A percentile compares a stretch with the other conserved stretches of the same genome.
These are phyloP conservation scores for Eubasilissa splendida DNA, from an alignment of 2,888 invertebrate genomes.

Conservation along the genomic window DNA sequence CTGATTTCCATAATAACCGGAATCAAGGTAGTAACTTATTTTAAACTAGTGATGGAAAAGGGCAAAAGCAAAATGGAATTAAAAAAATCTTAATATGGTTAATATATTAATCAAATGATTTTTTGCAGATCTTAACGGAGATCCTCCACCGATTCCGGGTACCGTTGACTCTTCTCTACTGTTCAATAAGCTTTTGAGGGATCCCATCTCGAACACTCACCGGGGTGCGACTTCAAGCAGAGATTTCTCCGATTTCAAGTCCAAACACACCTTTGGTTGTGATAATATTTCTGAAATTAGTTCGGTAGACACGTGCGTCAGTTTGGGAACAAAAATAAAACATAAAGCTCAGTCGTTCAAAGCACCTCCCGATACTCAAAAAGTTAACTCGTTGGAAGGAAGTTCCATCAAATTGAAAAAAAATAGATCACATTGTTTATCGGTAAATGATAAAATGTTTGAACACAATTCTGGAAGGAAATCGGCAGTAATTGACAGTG, in stretches of 20 bases:
- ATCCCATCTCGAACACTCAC: slow-evolving; percentile 43
- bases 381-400: slow-evolving; percentile 59
- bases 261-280: slow-evolving; percentile 36
- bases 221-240: slow-evolving; percentile 1
- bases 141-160: slow-evolving; percentile 49
- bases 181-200: slow-evolving; percentile 55
- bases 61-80: no score
- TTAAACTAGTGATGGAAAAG: no score
- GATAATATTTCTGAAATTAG: slow-evolving; percentile 59
- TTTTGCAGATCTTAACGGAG: slow-evolving; percentile 51
- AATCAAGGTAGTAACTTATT: background rate
- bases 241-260: slow-evolving; percentile 21
- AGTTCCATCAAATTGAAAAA: slow-evolving; percentile 50
- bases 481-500: background rate
- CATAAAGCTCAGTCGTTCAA: slow-evolving; percentile 68
- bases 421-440: slow-evolving; percentile 17
- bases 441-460: slow-evolving; percentile 25
- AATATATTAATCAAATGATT: background rate
- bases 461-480: slow-evolving; percentile 23
- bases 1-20: slow-evolving; percentile 9
- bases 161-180: slow-evolving; percentile 51
- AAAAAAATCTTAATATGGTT: no score
- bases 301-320: slow-evolving; percentile 71
- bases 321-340: slow-evolving; percentile 71
- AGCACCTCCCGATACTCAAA: slow-evolving; percentile 63